These are phyloP conservation scores for Odontamblyopus rebecca DNA, from an alignment of 2,797 vertebrate species.

Conservation along the genomic window DNA sequence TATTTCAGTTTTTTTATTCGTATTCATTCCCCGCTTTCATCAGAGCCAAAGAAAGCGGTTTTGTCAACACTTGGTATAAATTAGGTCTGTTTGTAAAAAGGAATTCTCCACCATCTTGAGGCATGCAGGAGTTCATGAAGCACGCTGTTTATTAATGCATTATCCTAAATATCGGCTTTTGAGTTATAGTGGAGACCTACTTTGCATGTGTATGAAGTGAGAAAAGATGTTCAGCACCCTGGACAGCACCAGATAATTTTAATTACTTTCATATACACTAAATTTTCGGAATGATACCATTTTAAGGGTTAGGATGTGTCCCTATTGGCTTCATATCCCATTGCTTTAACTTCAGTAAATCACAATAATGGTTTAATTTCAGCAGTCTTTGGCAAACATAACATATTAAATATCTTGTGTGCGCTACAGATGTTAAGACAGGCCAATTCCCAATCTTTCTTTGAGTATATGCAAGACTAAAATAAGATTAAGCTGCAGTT, in stretches of 20 bases:
- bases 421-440: background rate
- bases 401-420: background rate
- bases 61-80: slow-evolving; percentile 12
- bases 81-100: background rate
- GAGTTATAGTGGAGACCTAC: background rate
- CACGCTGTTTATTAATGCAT: background rate
- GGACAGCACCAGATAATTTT: background rate
- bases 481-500: background rate
- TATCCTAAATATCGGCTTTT: background rate
- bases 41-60: background rate
- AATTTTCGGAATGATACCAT: no score
- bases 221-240: slow-evolving; percentile 33
- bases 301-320: no score
- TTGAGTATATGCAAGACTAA: background rate
- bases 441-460: no score
- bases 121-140: slow-evolving; percentile 9
- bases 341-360: no score
- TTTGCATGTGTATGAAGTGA: background rate
- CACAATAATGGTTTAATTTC: background rate
- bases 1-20: background rate
- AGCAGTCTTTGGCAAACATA: background rate
- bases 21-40: background rate
- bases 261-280: no score
- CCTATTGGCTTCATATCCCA: background rate
- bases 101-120: slow-evolving; percentile 2